phyloP scores from a whole-genome alignment of 2,797 vertebrate species.

The Catamblyrhynchus diadema region DNA sequence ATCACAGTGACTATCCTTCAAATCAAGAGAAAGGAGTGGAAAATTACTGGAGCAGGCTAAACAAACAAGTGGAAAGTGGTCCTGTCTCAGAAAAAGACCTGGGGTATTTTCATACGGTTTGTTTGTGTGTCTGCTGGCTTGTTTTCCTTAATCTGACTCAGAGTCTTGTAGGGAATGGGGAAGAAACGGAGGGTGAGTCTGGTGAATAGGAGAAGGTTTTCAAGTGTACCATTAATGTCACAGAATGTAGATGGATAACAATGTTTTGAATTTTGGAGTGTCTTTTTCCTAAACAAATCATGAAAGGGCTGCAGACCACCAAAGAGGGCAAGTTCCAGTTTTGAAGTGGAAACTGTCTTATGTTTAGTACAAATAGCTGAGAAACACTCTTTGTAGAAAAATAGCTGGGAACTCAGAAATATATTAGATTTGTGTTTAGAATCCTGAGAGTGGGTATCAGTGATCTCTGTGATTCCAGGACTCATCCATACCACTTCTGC shows the following conservation, averaged over 20 bases:
- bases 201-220: not conserved
- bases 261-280: not conserved
- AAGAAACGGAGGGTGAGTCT: not conserved
- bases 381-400: not conserved
- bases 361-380: not conserved
- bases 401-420: not conserved
- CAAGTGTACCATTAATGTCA: not conserved
- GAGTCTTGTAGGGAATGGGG: not conserved
- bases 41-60: not conserved
- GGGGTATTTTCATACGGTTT: not conserved
- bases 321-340: not conserved
- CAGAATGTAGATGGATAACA: not conserved
- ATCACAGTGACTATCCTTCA: not conserved
- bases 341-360: not conserved
- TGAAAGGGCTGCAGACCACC: not conserved
- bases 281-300: not conserved
- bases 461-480: not conserved
- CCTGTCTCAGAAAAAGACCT: not conserved
- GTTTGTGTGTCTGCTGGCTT: not conserved
- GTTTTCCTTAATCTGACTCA: not conserved
- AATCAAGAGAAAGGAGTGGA: not conserved
- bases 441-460: not conserved
- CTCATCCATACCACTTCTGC: not conserved
- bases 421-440: not conserved
- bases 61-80: not conserved